phyloP scores from a whole-genome alignment of 2,888 invertebrate genomes.

The Phengaris arion region DNA sequence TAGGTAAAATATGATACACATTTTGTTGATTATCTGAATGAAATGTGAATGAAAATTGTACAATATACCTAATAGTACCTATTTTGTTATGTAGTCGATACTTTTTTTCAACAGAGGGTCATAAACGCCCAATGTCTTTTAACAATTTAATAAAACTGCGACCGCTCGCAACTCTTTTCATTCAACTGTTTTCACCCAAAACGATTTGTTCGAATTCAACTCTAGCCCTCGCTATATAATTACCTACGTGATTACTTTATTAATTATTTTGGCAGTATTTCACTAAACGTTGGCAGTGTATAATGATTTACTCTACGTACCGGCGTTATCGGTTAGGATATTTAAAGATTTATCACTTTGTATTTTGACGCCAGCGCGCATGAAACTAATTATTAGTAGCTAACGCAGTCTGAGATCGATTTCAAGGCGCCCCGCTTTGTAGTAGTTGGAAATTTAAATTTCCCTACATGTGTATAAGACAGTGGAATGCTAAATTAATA shows the following conservation, averaged over 20 bases:
- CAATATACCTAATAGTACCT: no score
- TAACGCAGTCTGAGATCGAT: constrained; percentile 1
- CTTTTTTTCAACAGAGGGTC: no score
- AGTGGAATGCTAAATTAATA: not conserved
- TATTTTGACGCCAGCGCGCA: not conserved
- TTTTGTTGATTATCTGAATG: no score
- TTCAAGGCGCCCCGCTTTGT: not conserved
- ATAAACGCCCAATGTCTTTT: no score
- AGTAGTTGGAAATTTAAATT: not conserved
- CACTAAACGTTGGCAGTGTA: constrained; percentile 8
- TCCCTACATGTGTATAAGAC: not conserved
- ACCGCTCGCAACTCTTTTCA: not conserved
- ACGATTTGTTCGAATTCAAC: not conserved
- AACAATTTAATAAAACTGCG: not conserved
- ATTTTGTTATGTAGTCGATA: no score
- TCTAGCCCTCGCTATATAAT: not conserved
- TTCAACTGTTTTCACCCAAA: not conserved
- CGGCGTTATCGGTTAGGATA: constrained; percentile 20
- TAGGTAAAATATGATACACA: no score
- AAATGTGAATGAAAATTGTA: no score
- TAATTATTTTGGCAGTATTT: constrained; percentile 24
- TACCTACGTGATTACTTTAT: constrained; percentile 3
- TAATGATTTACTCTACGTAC: constrained; percentile 26
- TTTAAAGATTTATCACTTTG: constrained; percentile 30
- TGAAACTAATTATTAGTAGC: constrained; percentile 14